Evolutionary conservation across 2,797 vertebrate genomes (phyloP), one percentile per base, ranked within the genome.

Genomic region (Alauda arvensis): DNA sequence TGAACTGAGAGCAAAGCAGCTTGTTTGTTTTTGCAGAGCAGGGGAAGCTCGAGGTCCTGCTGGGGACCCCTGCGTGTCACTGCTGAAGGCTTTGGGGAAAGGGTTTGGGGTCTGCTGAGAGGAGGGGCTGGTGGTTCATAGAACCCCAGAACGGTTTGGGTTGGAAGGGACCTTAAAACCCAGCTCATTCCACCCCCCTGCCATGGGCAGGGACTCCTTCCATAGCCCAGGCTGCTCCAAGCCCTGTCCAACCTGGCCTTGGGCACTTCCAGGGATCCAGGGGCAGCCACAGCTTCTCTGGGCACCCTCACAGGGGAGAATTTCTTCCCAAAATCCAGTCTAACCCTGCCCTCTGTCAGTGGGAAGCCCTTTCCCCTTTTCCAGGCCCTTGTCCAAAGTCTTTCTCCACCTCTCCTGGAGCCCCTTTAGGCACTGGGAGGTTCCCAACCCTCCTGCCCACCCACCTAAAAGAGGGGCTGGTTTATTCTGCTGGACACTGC

Each of bases 241-340:
- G 4, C 6, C 18, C 10, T 0, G 0, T 18, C 48, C 62, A 80
- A 1, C 48, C 62, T 45, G 49, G 24, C 28, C 43, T 56, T 39
- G 69, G 29, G 3, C 24, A 31, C n/a, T 75, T 0, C 24, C 56
- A 68, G 56, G 18, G 37, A 19, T 23, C 34, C 51, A 49, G 18
- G n/a, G 24, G 18, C n/a, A 68, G 56, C 24, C 37, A 14, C 37
- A 56, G 49, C 55, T 62, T 2, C 9, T 3, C 52, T 71, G 60
- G 52, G 33, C 33, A 46, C 0, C 37, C 34, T 61, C 18, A 25
- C 23, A 43, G 31, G 14, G 11, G 39, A 18, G 2, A 25, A 80
- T 80, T 43, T 2, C 55, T 55, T 61, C 17, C 61, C 37, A 43
- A 3, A 8, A 43, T 49, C 31, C 28, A 15, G 5, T 17, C 19